These are phyloP conservation scores for Rugalucina vietnamica DNA, from an alignment of 2,888 invertebrate species.

Conservation along the genomic window DNA sequence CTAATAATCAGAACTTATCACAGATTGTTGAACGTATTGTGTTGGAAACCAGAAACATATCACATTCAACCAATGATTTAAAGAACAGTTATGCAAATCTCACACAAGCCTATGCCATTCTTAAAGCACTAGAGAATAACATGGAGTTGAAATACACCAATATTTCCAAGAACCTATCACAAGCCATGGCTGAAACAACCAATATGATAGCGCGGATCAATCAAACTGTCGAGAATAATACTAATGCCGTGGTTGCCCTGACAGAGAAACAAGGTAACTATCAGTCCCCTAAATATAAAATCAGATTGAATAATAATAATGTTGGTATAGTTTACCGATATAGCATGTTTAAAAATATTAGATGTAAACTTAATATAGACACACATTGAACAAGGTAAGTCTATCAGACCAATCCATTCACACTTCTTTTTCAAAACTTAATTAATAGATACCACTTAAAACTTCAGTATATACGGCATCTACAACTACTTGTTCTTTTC, in stretches of 20 bases:
- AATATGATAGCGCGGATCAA: not conserved
- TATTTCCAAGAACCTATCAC: not conserved
- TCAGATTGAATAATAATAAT: no score
- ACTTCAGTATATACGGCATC: no score
- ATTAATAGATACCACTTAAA: no score
- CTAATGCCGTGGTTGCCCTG: not conserved
- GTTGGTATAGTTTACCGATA: no score
- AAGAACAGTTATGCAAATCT: not conserved
- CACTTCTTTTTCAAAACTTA: no score
- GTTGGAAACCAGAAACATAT: not conserved
- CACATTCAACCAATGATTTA: not conserved
- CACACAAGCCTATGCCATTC: not conserved
- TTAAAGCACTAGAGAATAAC: not conserved
- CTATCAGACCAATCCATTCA: no score
- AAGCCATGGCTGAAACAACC: not conserved
- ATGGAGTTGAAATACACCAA: not conserved
- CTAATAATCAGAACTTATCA: not conserved
- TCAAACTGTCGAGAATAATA: not conserved
- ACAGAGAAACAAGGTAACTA: not conserved
- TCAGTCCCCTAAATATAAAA: no score
- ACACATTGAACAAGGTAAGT: no score
- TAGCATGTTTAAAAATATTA: no score
- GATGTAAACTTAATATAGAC: no score
- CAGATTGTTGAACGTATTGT: not conserved
- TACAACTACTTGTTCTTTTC: no score